Evolutionary conservation across 2,797 vertebrate species (phyloP), one percentile per base, ranked within the genome.

Genomic region (Anniella stebbinsi): DNA sequence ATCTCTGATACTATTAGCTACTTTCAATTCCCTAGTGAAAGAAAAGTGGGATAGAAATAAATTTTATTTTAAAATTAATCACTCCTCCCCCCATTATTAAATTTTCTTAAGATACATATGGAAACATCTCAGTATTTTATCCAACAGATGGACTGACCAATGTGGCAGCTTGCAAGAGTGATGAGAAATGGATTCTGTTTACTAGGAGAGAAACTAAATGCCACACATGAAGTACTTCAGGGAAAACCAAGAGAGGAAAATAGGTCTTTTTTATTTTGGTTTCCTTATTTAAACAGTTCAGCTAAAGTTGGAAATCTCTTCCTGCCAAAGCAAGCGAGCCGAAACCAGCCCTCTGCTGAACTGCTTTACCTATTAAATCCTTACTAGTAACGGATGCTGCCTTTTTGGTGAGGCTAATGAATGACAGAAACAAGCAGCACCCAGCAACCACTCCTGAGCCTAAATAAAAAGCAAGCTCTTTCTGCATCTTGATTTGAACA

Each of bases 271-370:
- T 73, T 45, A 41, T 84, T 93, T 96, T 92, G 95, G 95, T 96
- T 97, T 97, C 96, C 96, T 95, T 95, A 92, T 96, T 96, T 96
- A 96, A 97, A 96, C 93, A 97, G 93, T 94, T 95, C 90, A 88
- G 36, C 93, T 95, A 94, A 94, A 95, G 93, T 92, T 97, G 94
- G 94, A 95, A 96, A 94, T 92, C 86, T 93, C 80, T 57, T 95
- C 88, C 45, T 95, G 95, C 95, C 96, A 97, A 97, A 97, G 91
- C 91, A 94, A 97, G 96, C 90, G 95, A 95, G 94, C 95, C 94
- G 93, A 93, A 94, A 92, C 87, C 85, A 89, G 91, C 38, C 80
- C 92, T 85, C 60, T 89, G 94, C 92, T 92, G 84, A 94, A 94
- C 92, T 92, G 89, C 83, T 95, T 91, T 90, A 89, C 88, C 84